Evolutionary conservation across 2,797 vertebrate genomes (phyloP), one percentile per base, ranked within the genome.

Genomic region (Cyclopterus lumpus): DNA sequence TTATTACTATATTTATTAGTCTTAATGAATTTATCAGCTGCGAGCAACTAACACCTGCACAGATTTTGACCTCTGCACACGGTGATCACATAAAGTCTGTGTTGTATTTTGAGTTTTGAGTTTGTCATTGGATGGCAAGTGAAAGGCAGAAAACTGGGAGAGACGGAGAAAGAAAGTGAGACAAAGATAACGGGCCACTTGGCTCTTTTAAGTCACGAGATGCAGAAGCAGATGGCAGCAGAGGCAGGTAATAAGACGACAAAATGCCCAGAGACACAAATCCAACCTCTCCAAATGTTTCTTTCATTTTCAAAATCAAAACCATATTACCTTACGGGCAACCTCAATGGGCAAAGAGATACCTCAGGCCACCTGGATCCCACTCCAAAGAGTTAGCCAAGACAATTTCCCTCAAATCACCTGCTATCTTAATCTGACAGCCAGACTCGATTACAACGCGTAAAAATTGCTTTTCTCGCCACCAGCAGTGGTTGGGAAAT

Each of bases 351-450:
- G 86, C 86, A 86, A 80, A 80, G 86, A 91, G 87, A 87, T 87
- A 94, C 94, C 94, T 93, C 92, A 87, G 93, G 93, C 94, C 93
- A 93, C 93, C 93, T 94, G 93, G 93, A 93, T 92, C 88, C 90
- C 81, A 89, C 92, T 94, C 92, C 93, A 92, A 93, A 90, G 89
- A 93, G 90, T 93, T 86, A 90, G 92, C 89, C 92, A 94, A 94
- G 92, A 94, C 92, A 93, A 94, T 95, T 95, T 94, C 92, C 91
- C 93, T 93, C 89, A 94, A 95, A 95, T 96, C 94, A 94, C 89
- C 89, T 93, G 93, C 92, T 95, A 96, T 96, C 95, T 96, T 95
- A 95, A 96, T 95, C 95, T 95, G 95, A 95, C 95, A 96, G 94
- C 91, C 93, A 92, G 94, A 88, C 94, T 94, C 91, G 93, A 95